Conservation (phyloP, 2,888 invertebrate species). For the Phanerotoma sp. region DNA sequence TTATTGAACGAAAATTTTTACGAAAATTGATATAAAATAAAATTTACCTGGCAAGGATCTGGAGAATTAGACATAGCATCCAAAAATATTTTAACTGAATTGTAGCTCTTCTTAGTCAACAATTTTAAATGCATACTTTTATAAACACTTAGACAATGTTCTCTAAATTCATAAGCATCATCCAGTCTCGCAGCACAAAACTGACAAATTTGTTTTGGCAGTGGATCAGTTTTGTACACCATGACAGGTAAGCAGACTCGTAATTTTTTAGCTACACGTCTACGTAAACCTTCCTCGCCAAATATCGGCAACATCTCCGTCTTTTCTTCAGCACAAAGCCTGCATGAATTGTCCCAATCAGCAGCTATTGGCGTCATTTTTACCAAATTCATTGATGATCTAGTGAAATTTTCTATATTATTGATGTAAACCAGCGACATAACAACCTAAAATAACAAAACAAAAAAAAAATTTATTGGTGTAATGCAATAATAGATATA, state of each 20-base stretch:
- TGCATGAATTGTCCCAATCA: constrained; percentile 46
- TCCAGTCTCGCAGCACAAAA: constrained; percentile 50
- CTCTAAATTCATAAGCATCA: constrained; percentile 48
- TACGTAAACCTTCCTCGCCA: constrained; percentile 45
- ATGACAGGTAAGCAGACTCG: constrained; percentile 47
- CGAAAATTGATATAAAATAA: constrained; percentile 2
- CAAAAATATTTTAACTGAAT: constrained; percentile 45
- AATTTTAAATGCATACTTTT: constrained; percentile 45
- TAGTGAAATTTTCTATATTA: too few species aligned
- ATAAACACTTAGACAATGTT: constrained; percentile 46
- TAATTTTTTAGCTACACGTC: constrained; percentile 46
- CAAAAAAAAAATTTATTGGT: background rate
- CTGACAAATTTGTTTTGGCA: constrained; percentile 52
- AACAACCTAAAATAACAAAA: too few species aligned
- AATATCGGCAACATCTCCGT: constrained; percentile 49
- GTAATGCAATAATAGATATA: background rate
- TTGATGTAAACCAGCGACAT: too few species aligned
- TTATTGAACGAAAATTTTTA: background rate
- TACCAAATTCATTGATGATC: background rate
- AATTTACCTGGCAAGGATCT: constrained; percentile 48
- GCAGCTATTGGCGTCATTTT: constrained; percentile 11
- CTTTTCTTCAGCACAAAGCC: constrained; percentile 46
- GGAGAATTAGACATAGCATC: constrained; percentile 50
- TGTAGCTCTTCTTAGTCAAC: constrained; percentile 34
- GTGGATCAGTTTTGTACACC: constrained; percentile 50